Evolutionary conservation across 2,888 invertebrate genomes (phyloP).

Genomic region (Melinopterus prodromus): DNA sequence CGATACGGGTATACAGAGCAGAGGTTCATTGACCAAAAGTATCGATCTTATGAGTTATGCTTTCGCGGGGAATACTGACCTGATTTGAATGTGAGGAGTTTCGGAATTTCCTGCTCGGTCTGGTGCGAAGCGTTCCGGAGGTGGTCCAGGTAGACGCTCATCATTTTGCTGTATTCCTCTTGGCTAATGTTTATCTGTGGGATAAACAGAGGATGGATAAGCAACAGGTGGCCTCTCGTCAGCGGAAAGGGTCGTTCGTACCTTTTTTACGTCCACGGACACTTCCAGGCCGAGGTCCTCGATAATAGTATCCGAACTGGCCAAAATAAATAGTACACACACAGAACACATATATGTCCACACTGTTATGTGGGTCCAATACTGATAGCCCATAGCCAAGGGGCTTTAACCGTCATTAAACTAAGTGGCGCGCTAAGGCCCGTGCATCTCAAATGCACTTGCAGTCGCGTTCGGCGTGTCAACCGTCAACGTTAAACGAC

Average conservation of each 20-base stretch:
- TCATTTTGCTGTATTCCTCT: constrained; percentile 69
- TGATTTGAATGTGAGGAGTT: constrained; percentile 54
- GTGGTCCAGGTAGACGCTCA: constrained; percentile 65
- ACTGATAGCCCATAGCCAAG: constrained; percentile 56
- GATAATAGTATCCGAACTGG: constrained; percentile 49
- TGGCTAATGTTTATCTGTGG: constrained; percentile 73
- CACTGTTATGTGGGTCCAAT: constrained; percentile 53
- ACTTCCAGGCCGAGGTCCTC: constrained; percentile 55
- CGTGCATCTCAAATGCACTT: constrained; percentile 42
- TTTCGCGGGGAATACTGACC: constrained; percentile 47
- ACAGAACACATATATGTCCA: constrained; percentile 55
- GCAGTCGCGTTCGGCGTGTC: constrained; percentile 44
- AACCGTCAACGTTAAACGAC: constrained; percentile 41
- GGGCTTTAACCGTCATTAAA: constrained; percentile 53
- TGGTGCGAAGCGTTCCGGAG: constrained; percentile 54
- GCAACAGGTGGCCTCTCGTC: constrained; percentile 48
- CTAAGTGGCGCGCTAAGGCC: constrained; percentile 46
- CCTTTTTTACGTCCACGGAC: constrained; percentile 56
- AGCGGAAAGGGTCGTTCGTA: constrained; percentile 39
- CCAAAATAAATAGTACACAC: constrained; percentile 45
- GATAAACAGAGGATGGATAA: constrained; percentile 41
- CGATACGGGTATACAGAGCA: too few relatives aligned
- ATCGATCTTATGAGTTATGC: not conserved
- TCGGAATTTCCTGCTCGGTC: constrained; percentile 48
- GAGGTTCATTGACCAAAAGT: not conserved